These are phyloP conservation scores for Drosophila bocki DNA, from an alignment of 1,140 invertebrate genomes.

Conservation along the genomic window DNA sequence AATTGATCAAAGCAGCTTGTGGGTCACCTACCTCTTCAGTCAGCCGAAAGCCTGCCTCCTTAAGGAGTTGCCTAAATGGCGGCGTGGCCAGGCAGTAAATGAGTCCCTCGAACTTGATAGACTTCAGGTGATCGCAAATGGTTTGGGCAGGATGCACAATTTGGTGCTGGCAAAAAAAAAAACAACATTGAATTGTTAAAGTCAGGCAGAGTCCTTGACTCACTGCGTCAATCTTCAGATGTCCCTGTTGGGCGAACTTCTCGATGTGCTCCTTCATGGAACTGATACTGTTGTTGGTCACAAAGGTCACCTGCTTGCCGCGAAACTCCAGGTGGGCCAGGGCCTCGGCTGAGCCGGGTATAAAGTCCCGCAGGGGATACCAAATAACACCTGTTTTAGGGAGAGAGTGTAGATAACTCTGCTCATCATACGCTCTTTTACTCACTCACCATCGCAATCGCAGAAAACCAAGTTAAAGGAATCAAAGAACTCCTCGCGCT, in stretches of 20 bases:
- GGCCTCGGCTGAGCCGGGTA: slow-evolving; percentile 86
- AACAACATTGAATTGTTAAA: not conserved
- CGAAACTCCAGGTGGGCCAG: slow-evolving; percentile 86
- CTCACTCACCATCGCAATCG: slow-evolving; percentile 85
- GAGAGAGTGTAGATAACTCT: accelerated
- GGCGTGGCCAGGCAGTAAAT: slow-evolving; percentile 84
- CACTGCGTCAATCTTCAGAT: slow-evolving; percentile 38
- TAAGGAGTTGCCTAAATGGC: slow-evolving; percentile 69
- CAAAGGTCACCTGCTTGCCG: slow-evolving; percentile 89
- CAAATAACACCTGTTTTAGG: slow-evolving; percentile 88
- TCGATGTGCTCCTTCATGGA: slow-evolving; percentile 80
- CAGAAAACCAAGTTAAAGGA: slow-evolving; percentile 85
- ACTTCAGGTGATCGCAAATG: slow-evolving; percentile 85
- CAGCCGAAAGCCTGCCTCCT: slow-evolving; percentile 82
- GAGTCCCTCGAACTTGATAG: slow-evolving; percentile 84
- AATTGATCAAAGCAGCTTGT: not conserved
- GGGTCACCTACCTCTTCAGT: slow-evolving; percentile 83
- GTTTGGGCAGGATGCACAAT: slow-evolving; percentile 85
- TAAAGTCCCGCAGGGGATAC: slow-evolving; percentile 81
- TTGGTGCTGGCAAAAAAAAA: slow-evolving; percentile 48
- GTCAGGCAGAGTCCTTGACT: not conserved
- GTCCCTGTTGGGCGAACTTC: slow-evolving; percentile 47
- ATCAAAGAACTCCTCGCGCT: slow-evolving; percentile 78
- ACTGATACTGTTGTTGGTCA: slow-evolving; percentile 90
- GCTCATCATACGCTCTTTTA: too few relatives aligned